These are phyloP conservation scores for Pao palembangensis DNA, from an alignment of 2,113 vertebrate genomes.

Conservation along the genomic window DNA sequence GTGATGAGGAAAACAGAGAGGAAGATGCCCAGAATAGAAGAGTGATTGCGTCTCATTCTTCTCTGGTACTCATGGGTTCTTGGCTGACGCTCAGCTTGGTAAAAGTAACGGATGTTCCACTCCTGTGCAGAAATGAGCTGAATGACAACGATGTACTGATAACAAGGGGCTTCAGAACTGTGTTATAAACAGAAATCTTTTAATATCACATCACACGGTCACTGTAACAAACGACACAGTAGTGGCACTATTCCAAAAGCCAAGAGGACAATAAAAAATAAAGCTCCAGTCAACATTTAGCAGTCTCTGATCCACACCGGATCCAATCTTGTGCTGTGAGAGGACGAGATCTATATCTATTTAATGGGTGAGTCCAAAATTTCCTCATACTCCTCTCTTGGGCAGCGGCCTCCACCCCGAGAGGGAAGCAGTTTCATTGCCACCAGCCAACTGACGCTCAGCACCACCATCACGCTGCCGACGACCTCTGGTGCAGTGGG, in stretches of 20 bases:
- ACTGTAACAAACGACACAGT: constrained; percentile 60
- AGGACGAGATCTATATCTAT: constrained; percentile 55
- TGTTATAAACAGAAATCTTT: constrained; percentile 46
- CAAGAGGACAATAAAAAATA: constrained; percentile 63
- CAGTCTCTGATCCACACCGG: constrained; percentile 46
- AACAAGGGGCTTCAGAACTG: constrained; percentile 19
- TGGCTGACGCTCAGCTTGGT: constrained; percentile 38
- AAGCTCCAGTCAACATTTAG: constrained; percentile 53
- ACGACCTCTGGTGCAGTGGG: constrained; percentile 83
- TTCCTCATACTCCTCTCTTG: constrained; percentile 87
- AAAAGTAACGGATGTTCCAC: no score
- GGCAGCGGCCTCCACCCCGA: constrained; percentile 75
- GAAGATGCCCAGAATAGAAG: not conserved
- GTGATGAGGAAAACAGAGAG: constrained; percentile 18
- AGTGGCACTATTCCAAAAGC: constrained; percentile 62
- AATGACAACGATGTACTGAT: constrained; percentile 5
- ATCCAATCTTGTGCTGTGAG: constrained; percentile 7
- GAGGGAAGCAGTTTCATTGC: constrained; percentile 67
- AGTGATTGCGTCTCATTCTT: constrained; percentile 1
- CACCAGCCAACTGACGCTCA: constrained; percentile 76
- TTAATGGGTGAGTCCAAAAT: constrained; percentile 93
- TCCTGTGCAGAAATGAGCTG: no score
- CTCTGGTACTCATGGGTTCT: constrained; percentile 21
- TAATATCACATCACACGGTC: constrained; percentile 67
- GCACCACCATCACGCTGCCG: constrained; percentile 82